phyloP scores from a whole-genome alignment of 2,113 vertebrate species.

The Circaetus cinerascens region DNA sequence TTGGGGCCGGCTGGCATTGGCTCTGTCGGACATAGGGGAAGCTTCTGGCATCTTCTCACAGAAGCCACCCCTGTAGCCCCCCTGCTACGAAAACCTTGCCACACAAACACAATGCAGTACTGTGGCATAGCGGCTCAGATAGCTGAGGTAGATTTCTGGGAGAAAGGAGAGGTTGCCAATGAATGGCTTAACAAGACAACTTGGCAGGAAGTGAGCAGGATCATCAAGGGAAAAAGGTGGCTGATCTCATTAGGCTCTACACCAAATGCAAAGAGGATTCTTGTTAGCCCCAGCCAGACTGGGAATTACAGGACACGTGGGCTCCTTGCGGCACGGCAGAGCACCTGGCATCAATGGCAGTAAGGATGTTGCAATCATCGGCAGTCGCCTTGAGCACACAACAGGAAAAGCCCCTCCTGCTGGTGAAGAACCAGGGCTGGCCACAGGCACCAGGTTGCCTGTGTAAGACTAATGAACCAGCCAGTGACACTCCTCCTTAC shows the following conservation, averaged over 20 bases:
- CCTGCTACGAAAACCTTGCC: too few species aligned
- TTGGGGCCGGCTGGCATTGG: too few species aligned
- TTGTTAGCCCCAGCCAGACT: not conserved
- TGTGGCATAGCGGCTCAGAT: not conserved
- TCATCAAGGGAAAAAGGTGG: not conserved
- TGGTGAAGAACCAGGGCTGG: not conserved
- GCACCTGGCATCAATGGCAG: not conserved
- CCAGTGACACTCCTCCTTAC: not conserved
- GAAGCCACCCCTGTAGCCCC: too few species aligned
- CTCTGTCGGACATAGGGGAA: too few species aligned
- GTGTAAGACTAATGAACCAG: not conserved
- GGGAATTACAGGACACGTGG: not conserved
- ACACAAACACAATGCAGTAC: too few species aligned
- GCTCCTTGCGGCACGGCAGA: not conserved
- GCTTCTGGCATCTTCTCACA: too few species aligned
- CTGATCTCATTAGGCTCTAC: not conserved
- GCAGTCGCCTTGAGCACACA: not conserved
- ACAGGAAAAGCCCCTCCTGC: not conserved
- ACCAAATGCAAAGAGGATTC: not conserved
- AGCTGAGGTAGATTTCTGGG: not conserved
- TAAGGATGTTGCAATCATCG: not conserved
- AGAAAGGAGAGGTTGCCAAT: not conserved
- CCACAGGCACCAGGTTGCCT: not conserved
- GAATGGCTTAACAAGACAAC: not conserved
- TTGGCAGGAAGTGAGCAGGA: not conserved